Percentiles rank a stretch among this genome's conserved stretches.
Evolutionary conservation across 1,140 invertebrate species (phyloP).

Genomic region (Cherax quadricarinatus): DNA sequence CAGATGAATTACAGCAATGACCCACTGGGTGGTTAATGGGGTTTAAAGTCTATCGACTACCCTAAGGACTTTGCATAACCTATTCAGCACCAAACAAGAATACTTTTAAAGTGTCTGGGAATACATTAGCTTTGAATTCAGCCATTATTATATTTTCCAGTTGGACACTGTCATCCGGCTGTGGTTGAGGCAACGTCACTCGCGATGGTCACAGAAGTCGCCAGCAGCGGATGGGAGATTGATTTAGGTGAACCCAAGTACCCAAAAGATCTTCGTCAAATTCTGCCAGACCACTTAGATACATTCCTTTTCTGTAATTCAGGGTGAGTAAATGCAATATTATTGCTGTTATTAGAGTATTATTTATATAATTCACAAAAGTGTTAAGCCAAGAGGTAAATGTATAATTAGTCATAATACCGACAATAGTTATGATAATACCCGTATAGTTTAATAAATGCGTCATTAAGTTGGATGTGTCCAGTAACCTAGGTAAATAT

Average conservation of each 20-base stretch:
- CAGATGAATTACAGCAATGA: too few relatives aligned
- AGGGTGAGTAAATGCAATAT: conserved; percentile 28
- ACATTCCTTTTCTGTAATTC: conserved; percentile 61
- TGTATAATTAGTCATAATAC: neutral
- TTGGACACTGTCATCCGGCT: conserved; percentile 55
- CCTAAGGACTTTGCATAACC: too few relatives aligned
- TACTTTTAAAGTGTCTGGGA: too few relatives aligned
- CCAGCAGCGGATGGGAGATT: conserved; percentile 38
- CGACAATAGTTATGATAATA: neutral
- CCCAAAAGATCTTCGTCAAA: conserved; percentile 24
- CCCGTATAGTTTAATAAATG: too few relatives aligned
- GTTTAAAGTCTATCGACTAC: too few relatives aligned
- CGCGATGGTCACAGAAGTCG: neutral
- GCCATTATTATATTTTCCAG: conserved; percentile 4
- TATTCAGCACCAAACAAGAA: too few relatives aligned
- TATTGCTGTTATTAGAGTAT: too few relatives aligned
- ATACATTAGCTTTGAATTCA: too few relatives aligned
- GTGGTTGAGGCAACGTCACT: conserved; percentile 31
- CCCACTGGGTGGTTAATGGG: too few relatives aligned
- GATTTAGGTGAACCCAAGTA: conserved; percentile 42
- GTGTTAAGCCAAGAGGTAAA: neutral
- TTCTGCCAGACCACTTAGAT: conserved; percentile 31
- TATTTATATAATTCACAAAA: neutral
- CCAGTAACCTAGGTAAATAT: too few relatives aligned
- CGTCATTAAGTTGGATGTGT: too few relatives aligned